A percentile compares a stretch with the other conserved stretches of the same genome.
phyloP scores from a whole-genome alignment of 2,113 vertebrate species.

The Perccottus glenii region DNA sequence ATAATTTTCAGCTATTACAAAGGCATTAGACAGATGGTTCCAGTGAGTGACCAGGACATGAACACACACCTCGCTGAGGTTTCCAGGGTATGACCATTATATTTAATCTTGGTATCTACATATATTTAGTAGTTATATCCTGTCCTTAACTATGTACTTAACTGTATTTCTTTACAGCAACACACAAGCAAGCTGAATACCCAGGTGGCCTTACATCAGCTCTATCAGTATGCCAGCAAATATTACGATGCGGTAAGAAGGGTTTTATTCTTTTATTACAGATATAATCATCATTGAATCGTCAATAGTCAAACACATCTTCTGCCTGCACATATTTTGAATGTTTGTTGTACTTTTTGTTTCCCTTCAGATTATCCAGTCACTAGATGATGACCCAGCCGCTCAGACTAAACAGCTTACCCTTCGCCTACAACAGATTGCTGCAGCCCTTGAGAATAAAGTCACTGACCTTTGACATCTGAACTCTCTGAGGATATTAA shows the following conservation, averaged over 20 bases:
- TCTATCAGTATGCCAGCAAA: slow-evolving; percentile 97
- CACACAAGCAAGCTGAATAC: slow-evolving; percentile 95
- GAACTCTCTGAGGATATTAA: not conserved
- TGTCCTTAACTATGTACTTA: too few species aligned
- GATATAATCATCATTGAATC: not conserved
- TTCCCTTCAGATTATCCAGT: slow-evolving; percentile 87
- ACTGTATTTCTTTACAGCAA: slow-evolving; percentile 73
- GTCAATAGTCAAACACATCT: not conserved
- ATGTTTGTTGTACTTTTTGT: too few species aligned
- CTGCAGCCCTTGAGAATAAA: slow-evolving; percentile 96
- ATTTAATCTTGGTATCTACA: not conserved
- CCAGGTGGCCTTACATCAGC: slow-evolving; percentile 92
- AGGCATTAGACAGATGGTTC: slow-evolving; percentile 93
- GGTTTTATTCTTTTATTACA: not conserved
- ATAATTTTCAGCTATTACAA: slow-evolving; percentile 85
- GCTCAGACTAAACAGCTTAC: slow-evolving; percentile 97
- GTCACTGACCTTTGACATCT: slow-evolving; percentile 94
- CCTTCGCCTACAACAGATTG: slow-evolving; percentile 94
- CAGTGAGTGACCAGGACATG: slow-evolving; percentile 98
- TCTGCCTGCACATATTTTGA: not conserved
- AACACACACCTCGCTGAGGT: slow-evolving; percentile 97
- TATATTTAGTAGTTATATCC: too few species aligned
- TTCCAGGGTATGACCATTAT: slow-evolving; percentile 86
- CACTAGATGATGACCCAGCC: slow-evolving; percentile 93
- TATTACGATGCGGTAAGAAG: slow-evolving; percentile 93